Evolutionary conservation across 1,140 invertebrate genomes (phyloP).

Genomic region (Platyscapa corneri): DNA sequence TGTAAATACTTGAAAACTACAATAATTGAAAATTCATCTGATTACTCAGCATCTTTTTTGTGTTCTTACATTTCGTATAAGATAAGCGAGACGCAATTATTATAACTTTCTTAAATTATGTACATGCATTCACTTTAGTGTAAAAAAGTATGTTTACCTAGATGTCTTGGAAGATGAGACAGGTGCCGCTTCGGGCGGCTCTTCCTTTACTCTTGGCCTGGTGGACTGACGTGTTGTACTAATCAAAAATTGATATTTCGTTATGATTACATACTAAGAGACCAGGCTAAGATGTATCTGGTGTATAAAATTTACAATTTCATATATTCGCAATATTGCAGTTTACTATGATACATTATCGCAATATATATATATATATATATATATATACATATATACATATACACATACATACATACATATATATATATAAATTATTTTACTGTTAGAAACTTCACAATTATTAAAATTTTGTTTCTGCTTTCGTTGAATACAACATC

Average conservation of each 20-base stretch:
- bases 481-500: constrained; percentile 43
- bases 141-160: constrained; percentile 71
- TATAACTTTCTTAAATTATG: constrained; percentile 51
- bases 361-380: constrained; percentile 36
- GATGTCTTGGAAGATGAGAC: constrained; percentile 76
- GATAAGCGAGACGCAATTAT: constrained; percentile 41
- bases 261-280: constrained; percentile 66
- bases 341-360: constrained; percentile 27
- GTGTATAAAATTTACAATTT: constrained; percentile 46
- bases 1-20: constrained; percentile 17
- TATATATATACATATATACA: constrained; percentile 22
- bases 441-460: constrained; percentile 36
- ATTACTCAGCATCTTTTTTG: constrained; percentile 1
- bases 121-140: constrained; percentile 68
- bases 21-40: constrained; percentile 20
- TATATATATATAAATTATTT: constrained; percentile 20
- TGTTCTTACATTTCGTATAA: constrained; percentile 43
- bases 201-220: constrained; percentile 76
- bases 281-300: constrained; percentile 49
- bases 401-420: constrained; percentile 25
- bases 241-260: constrained; percentile 77
- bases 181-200: constrained; percentile 74
- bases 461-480: constrained; percentile 4
- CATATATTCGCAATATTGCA: constrained; percentile 10
- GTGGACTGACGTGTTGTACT: constrained; percentile 78